A percentile compares a stretch with the other conserved stretches of the same genome.
Conservation (phyloP, 2,888 invertebrate species). For the Clanis bilineata region DNA sequence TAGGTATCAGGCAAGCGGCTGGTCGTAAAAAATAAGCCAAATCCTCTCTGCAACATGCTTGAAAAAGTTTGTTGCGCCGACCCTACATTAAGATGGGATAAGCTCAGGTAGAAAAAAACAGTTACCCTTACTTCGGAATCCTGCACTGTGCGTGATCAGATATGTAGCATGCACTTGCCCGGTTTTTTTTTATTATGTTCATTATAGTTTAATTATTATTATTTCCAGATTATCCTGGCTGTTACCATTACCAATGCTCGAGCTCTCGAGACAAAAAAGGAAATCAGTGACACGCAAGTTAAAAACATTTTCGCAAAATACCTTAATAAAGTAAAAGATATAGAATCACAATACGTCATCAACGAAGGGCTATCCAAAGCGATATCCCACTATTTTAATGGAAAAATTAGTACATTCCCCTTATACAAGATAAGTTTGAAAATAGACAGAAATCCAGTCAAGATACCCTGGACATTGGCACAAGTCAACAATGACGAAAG, state of each 20-base stretch:
- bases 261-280: constrained; percentile 36
- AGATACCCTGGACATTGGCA: constrained; percentile 64
- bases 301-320: constrained; percentile 49
- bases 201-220: background rate
- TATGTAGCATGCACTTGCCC: too few relatives aligned
- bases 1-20: too few relatives aligned
- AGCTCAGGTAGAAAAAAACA: too few relatives aligned
- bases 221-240: constrained; percentile 34
- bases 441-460: constrained; percentile 62
- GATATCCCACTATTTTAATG: constrained; percentile 55
- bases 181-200: too few relatives aligned
- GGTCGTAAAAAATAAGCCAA: too few relatives aligned
- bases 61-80: too few relatives aligned
- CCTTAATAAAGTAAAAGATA: constrained; percentile 53
- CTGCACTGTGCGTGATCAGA: too few relatives aligned
- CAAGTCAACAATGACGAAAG: constrained; percentile 25
- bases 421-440: constrained; percentile 62
- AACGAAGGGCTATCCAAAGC: constrained; percentile 54
- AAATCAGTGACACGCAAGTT: constrained; percentile 39
- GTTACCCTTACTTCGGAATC: too few relatives aligned
- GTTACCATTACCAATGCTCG: constrained; percentile 32
- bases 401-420: constrained; percentile 60
- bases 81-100: too few relatives aligned
- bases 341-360: constrained; percentile 56
- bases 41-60: too few relatives aligned